These are phyloP conservation scores for Hydrocynus forskahlii DNA, from an alignment of 2,797 vertebrate species.

Conservation along the genomic window DNA sequence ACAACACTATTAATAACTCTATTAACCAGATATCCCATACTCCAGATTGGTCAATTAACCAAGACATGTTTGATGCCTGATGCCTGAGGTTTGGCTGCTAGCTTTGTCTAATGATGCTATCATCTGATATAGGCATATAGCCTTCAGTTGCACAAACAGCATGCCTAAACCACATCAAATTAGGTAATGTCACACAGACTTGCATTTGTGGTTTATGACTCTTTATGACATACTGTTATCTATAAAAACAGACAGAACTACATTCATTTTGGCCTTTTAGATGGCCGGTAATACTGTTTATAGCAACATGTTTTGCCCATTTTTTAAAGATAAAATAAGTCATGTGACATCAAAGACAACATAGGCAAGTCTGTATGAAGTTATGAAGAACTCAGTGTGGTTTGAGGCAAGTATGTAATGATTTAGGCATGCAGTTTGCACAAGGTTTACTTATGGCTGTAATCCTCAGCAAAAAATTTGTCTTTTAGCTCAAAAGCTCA, in stretches of 20 bases:
- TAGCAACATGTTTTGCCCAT: neutral
- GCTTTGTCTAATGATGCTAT: neutral
- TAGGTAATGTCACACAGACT: neutral
- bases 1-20: too few species aligned
- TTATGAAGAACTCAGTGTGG: neutral
- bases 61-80: neutral
- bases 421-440: neutral
- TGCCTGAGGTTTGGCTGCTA: neutral
- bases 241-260: neutral
- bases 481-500: neutral
- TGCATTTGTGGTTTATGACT: neutral
- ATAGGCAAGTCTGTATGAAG: neutral
- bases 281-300: neutral
- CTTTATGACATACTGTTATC: neutral
- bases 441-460: too few species aligned
- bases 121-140: neutral
- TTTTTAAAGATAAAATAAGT: too few species aligned
- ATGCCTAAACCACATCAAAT: neutral
- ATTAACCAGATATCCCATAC: slow-evolving; percentile 36
- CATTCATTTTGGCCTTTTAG: neutral
- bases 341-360: neutral
- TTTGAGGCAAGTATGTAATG: neutral
- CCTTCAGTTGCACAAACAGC: neutral
- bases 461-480: neutral
- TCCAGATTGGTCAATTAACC: neutral